Percentiles rank a stretch among this genome's conserved stretches.
Evolutionary conservation across 2,797 vertebrate genomes (phyloP).

Genomic region (Ispidina picta): DNA sequence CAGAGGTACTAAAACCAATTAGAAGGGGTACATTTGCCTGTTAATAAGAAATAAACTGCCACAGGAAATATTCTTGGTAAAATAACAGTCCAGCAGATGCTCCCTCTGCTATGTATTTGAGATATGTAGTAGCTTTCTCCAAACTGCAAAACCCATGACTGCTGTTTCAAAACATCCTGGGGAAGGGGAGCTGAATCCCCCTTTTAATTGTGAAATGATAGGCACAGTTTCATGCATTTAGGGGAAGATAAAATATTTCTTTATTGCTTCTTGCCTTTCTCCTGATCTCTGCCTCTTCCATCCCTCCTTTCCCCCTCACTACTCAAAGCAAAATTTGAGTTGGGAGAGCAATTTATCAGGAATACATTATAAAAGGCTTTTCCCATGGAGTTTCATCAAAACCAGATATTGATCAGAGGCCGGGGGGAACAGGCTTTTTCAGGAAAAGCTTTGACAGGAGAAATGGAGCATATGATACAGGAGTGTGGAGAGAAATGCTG

Average conservation of each 20-base stretch:
- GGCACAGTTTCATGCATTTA: not conserved
- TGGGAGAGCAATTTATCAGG: not conserved
- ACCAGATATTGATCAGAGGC: not conserved
- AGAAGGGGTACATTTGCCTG: not conserved
- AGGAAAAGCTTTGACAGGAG: not conserved
- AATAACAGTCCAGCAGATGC: not conserved
- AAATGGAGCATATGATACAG: not conserved
- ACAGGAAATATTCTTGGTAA: not conserved
- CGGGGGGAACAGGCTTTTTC: not conserved
- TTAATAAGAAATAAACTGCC: not conserved
- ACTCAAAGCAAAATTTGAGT: not conserved
- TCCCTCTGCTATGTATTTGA: not conserved
- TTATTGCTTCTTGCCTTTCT: not conserved
- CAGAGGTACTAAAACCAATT: not conserved
- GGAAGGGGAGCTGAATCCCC: not conserved
- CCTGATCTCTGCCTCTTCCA: not conserved
- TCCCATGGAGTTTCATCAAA: not conserved
- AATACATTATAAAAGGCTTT: not conserved
- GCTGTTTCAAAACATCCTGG: not conserved
- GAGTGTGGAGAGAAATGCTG: not conserved
- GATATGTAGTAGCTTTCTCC: not conserved
- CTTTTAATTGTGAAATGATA: slow-evolving; percentile 7
- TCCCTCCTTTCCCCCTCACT: not conserved
- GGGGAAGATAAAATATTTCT: slow-evolving; percentile 26
- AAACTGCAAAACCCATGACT: not conserved